These are phyloP conservation scores for Magallana ariakensis DNA, from an alignment of 1,140 invertebrate genomes.

Conservation along the genomic window DNA sequence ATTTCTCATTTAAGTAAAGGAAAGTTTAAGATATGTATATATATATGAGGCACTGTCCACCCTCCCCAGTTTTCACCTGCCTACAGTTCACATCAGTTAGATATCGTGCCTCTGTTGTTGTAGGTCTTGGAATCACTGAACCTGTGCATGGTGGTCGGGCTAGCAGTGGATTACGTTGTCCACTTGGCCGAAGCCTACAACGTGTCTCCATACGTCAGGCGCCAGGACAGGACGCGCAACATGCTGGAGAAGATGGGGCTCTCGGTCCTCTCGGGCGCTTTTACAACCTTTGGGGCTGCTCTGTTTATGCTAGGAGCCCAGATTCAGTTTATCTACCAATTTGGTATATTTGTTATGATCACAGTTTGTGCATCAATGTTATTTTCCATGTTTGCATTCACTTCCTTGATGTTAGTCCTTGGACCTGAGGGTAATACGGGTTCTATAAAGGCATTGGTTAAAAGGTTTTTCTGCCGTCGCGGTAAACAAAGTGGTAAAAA, in stretches of 20 bases:
- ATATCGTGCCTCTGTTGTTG: too few relatives aligned
- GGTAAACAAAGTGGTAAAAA: too few relatives aligned
- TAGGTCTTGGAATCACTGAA: slow-evolving; percentile 75
- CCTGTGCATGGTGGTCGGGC: slow-evolving; percentile 72
- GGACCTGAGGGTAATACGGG: slow-evolving; percentile 69
- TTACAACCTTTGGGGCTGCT: slow-evolving; percentile 70
- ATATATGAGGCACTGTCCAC: too few relatives aligned
- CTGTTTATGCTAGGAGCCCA: slow-evolving; percentile 69
- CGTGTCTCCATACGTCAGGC: slow-evolving; percentile 56
- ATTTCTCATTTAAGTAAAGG: too few relatives aligned
- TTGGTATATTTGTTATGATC: slow-evolving; percentile 70
- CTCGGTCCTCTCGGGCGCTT: slow-evolving; percentile 69
- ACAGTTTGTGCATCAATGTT: slow-evolving; percentile 64
- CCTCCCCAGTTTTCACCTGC: too few relatives aligned
- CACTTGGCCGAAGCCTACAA: slow-evolving; percentile 75
- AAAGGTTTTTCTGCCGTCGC: not conserved
- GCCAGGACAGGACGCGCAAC: slow-evolving; percentile 61
- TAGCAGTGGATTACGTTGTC: slow-evolving; percentile 74
- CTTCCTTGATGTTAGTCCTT: slow-evolving; percentile 62
- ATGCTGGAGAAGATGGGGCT: slow-evolving; percentile 71
- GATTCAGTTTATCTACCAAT: slow-evolving; percentile 71
- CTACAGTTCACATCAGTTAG: too few relatives aligned
- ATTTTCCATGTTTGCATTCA: slow-evolving; percentile 65
- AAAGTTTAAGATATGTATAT: too few relatives aligned
- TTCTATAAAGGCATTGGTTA: slow-evolving; percentile 55